Percentiles rank a stretch among this genome's conserved stretches.
phyloP scores from a whole-genome alignment of 2,113 vertebrate species.

The Melozone crissalis region DNA sequence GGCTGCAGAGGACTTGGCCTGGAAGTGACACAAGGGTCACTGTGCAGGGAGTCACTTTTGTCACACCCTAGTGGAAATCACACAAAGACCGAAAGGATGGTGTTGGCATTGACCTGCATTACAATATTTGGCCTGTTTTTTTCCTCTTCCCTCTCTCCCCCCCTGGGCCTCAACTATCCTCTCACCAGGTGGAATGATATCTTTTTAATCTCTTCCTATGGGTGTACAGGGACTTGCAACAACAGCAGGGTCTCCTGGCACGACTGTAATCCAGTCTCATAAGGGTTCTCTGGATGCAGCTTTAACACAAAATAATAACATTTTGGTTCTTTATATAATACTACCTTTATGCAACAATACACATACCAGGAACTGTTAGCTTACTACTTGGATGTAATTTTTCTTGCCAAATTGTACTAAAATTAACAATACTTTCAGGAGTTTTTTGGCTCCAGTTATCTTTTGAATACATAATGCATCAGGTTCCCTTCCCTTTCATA shows the following conservation, averaged over 20 bases:
- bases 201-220: neutral
- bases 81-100: accelerated
- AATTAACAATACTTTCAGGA: neutral
- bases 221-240: neutral
- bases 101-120: neutral
- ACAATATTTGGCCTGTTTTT: neutral
- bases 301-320: neutral
- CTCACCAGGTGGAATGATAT: neutral
- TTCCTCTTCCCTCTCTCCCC: neutral
- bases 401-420: neutral
- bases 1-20: neutral
- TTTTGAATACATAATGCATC: neutral
- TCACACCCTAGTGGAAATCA: neutral
- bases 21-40: neutral
- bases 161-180: neutral
- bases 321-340: neutral
- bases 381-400: neutral
- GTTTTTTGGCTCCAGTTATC: neutral
- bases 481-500: neutral
- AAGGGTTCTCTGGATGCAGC: neutral
- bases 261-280: neutral
- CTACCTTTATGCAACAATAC: neutral
- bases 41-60: neutral
- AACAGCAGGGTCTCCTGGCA: neutral
- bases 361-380: neutral